phyloP scores from a whole-genome alignment of 2,888 invertebrate genomes.

The Plebejus argus region DNA sequence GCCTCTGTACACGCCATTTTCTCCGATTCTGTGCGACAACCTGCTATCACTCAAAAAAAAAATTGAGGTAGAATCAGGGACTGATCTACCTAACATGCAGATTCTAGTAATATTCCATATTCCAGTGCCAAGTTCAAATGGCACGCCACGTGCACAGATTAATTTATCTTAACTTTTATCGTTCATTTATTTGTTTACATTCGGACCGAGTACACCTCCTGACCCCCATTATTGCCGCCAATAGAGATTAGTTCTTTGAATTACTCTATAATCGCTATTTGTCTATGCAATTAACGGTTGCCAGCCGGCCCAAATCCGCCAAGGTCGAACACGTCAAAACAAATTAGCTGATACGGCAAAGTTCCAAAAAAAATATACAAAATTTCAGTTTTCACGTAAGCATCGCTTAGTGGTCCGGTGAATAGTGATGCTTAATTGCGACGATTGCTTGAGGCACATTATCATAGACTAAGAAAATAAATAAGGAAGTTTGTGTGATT shows the following conservation, averaged over 20 bases:
- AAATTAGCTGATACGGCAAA: neutral
- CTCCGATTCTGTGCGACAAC: too few relatives aligned
- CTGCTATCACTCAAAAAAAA: too few relatives aligned
- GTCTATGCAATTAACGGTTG: constrained; percentile 1
- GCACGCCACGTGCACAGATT: constrained; percentile 51
- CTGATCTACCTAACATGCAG: neutral
- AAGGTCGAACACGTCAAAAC: constrained; percentile 16
- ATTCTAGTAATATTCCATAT: constrained; percentile 51
- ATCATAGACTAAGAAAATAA: too few relatives aligned
- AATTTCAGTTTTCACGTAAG: neutral
- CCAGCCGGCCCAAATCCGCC: neutral
- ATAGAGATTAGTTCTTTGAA: neutral
- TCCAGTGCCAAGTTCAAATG: constrained; percentile 51
- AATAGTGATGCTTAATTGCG: too few relatives aligned
- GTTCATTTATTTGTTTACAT: constrained; percentile 47
- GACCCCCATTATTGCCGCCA: constrained; percentile 34
- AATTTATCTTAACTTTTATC: constrained; percentile 50
- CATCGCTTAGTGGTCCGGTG: too few relatives aligned
- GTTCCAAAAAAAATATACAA: neutral
- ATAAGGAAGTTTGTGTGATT: too few relatives aligned
- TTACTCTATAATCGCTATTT: constrained; percentile 1
- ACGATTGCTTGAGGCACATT: too few relatives aligned
- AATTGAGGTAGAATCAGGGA: neutral
- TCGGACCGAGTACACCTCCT: constrained; percentile 43
- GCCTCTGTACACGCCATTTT: too few relatives aligned